These are phyloP conservation scores for Budorcas taxicolor DNA, from an alignment of 2,113 vertebrate genomes.

Conservation along the genomic window DNA sequence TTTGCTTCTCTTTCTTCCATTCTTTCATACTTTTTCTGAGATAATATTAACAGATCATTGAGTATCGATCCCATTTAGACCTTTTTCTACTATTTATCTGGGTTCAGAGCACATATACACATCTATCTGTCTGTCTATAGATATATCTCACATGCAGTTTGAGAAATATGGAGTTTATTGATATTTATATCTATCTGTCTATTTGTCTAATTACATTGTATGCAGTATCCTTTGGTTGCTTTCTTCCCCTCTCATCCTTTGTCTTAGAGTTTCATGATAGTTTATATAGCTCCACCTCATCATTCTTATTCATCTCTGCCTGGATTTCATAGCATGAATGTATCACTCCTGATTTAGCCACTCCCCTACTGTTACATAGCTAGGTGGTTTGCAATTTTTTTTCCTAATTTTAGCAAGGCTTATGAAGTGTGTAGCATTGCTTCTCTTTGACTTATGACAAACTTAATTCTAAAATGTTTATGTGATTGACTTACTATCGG, in stretches of 20 bases:
- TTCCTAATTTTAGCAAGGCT: background rate
- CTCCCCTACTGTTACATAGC: background rate
- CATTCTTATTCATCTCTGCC: background rate
- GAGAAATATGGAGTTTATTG: background rate
- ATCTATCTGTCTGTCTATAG: background rate
- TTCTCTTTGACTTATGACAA: conserved; percentile 30
- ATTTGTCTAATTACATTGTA: background rate
- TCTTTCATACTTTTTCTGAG: background rate
- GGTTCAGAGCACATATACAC: background rate
- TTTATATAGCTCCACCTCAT: background rate
- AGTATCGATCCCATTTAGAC: background rate
- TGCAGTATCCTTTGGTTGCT: background rate
- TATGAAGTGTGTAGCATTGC: background rate
- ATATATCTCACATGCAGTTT: background rate
- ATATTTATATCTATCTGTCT: background rate
- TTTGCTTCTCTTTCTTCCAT: background rate
- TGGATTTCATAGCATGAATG: background rate
- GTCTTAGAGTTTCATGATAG: background rate
- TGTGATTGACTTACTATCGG: background rate
- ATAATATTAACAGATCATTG: background rate
- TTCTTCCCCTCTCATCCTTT: background rate
- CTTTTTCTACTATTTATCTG: background rate
- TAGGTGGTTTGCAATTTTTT: background rate
- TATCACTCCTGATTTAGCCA: background rate
- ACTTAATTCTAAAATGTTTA: background rate